phyloP scores from a whole-genome alignment of 1,140 invertebrate genomes.

The Brachionus angularis region DNA sequence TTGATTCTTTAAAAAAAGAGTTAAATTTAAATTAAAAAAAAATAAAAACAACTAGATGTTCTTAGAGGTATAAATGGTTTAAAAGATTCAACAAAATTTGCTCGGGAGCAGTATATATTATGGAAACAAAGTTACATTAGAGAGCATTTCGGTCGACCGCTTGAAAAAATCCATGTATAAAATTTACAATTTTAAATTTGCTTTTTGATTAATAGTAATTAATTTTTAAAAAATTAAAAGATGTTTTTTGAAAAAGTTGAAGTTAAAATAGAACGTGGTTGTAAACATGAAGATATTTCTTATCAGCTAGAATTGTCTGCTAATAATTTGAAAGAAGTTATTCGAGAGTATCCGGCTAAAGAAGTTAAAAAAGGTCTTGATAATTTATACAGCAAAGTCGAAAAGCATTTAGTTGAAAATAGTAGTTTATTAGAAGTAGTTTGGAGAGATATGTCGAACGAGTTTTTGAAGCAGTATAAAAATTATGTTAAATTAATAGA shows the following conservation, averaged over 20 bases:
- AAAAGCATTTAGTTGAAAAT: constrained; percentile 91
- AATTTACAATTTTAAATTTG: not conserved
- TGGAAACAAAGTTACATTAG: constrained; percentile 30
- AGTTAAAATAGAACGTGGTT: constrained; percentile 80
- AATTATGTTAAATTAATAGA: constrained; percentile 86
- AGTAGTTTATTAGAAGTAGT: constrained; percentile 80
- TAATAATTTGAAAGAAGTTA: constrained; percentile 88
- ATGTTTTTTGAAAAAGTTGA: constrained; percentile 91
- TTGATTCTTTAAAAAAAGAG: not conserved
- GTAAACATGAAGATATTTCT: constrained; percentile 92
- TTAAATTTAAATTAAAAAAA: not conserved
- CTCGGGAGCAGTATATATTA: not conserved
- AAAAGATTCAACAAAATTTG: constrained; percentile 9
- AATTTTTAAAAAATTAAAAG: constrained; percentile 60
- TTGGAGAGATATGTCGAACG: constrained; percentile 98
- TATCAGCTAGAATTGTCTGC: constrained; percentile 96
- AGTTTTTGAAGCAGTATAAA: constrained; percentile 95
- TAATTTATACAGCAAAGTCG: constrained; percentile 89
- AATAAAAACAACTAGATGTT: not conserved
- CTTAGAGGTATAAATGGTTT: constrained; percentile 31
- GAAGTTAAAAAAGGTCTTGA: constrained; percentile 89
- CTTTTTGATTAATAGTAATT: no score
- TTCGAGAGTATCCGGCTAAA: constrained; percentile 86
- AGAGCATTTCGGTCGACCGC: constrained; percentile 35
- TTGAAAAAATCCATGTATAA: constrained; percentile 43